These are phyloP conservation scores for Drosophila nasuta DNA, from an alignment of 1,140 invertebrate genomes.

Conservation along the genomic window DNA sequence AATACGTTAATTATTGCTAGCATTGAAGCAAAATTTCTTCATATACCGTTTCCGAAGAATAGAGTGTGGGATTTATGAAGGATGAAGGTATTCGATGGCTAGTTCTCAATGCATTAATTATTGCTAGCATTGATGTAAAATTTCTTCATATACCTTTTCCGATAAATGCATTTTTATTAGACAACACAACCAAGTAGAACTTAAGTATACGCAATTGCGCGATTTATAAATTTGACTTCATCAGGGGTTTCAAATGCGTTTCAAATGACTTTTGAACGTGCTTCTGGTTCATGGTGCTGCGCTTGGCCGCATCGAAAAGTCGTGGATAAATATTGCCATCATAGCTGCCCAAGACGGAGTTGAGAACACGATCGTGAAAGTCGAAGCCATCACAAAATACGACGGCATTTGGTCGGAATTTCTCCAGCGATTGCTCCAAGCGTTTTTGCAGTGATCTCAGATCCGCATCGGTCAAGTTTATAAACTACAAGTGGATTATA, in stretches of 20 bases:
- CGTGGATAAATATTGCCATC: conserved; percentile 97
- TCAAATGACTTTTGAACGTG: conserved; percentile 92
- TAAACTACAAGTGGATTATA: conserved; percentile 86
- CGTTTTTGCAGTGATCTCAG: conserved; percentile 88
- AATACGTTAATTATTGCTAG: too few relatives aligned
- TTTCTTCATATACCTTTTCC: background rate
- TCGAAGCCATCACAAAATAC: conserved; percentile 96
- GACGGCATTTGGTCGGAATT: conserved; percentile 94
- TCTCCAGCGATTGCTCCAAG: conserved; percentile 89
- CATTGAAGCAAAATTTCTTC: too few relatives aligned
- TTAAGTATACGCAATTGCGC: background rate
- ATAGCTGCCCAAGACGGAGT: conserved; percentile 93
- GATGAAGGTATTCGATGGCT: too few relatives aligned
- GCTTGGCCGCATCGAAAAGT: conserved; percentile 93
- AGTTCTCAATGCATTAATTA: too few relatives aligned
- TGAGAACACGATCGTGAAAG: conserved; percentile 92
- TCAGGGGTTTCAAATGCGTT: conserved; percentile 90
- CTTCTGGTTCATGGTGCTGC: conserved; percentile 93
- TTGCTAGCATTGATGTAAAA: too few relatives aligned
- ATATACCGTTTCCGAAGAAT: too few relatives aligned
- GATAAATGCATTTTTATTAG: background rate
- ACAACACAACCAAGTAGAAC: background rate
- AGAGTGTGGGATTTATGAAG: too few relatives aligned
- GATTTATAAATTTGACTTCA: conserved; percentile 89
- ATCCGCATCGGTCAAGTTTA: conserved; percentile 87